Evolutionary conservation across 2,113 vertebrate species (phyloP), one percentile per base, ranked within the genome.

Genomic region (Pseudorhombus dupliciocellatus): DNA sequence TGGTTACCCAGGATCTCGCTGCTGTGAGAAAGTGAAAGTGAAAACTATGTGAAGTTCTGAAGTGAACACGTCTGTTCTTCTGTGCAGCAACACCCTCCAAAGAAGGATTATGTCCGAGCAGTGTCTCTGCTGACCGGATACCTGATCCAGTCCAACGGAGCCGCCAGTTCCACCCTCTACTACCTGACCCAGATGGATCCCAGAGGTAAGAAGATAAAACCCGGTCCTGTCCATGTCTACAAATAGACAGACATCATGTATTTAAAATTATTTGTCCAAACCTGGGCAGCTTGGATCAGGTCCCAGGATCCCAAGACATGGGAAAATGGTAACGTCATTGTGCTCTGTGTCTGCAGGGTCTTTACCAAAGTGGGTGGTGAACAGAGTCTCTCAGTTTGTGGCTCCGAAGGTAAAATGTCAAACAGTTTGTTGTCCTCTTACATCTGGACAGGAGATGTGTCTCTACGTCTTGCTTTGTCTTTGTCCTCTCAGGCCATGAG

Each of bases 111-210:
- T 1, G 95, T 97, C 62, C 90, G 96, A 58, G 95, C 93, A 0
- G 93, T 96, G 77, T 95, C 95, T 10, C 91, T 93, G 61, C 92
- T 93, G 82, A 95, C 93, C 0, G 94, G 94, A 0, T 96, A 95
- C 85, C 89, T 98, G 81, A 93, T 96, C 86, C 94, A 95, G 81
- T 92, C 93, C 0, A 94, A 84, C 0, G 91, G 92, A 10, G 54
- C 90, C 5, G 62, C 79, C 0, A 81, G 88, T 83, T 95, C 92
- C 58, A 70, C 90, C 37, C 94, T 97, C 37, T 95, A 94, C 84
- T 96, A 95, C 77, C 87, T 97, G 81, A 97, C 95, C 51, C 96
- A 97, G 86, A 92, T 97, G 71, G 96, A 97, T 73, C 96, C 96
- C 2, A 90, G 89, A 62, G 96, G 96, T 97, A 66, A 76, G n/a